phyloP scores from a whole-genome alignment of 2,113 vertebrate genomes.

The Forbesichthys agassizii region DNA sequence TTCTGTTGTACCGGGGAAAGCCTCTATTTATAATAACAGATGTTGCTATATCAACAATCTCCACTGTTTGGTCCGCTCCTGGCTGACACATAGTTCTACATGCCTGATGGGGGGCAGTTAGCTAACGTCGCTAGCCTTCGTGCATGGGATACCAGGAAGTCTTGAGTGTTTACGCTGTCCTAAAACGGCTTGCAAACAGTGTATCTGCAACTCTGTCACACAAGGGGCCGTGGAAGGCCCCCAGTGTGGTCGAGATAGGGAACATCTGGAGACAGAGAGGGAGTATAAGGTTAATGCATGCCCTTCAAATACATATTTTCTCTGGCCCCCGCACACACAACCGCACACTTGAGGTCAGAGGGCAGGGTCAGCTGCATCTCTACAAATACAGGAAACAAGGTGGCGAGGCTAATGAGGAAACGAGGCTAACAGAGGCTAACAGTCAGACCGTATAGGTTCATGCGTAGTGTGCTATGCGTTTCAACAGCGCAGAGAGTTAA shows the following conservation, averaged over 20 bases:
- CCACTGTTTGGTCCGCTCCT: conserved; percentile 7
- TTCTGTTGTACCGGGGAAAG: background rate
- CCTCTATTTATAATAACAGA: conserved; percentile 48
- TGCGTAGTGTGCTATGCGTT: too few species aligned
- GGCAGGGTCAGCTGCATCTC: too few species aligned
- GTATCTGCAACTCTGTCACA: conserved; percentile 21
- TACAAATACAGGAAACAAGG: too few species aligned
- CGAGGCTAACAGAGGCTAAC: too few species aligned
- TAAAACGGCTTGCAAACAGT: conserved; percentile 78
- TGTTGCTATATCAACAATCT: conserved; percentile 35
- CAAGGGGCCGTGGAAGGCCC: background rate
- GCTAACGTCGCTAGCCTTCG: conserved; percentile 45
- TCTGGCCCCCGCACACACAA: background rate
- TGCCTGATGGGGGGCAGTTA: conserved; percentile 32
- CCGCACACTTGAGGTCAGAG: background rate
- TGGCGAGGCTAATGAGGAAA: too few species aligned
- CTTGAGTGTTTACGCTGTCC: conserved; percentile 75
- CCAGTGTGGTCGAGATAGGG: conserved; percentile 56
- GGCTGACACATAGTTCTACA: background rate
- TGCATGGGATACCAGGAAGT: conserved; percentile 60
- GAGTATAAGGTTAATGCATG: conserved; percentile 9
- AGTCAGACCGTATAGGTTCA: too few species aligned
- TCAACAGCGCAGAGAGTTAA: too few species aligned
- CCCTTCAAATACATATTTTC: background rate
- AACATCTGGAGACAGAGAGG: conserved; percentile 71